phyloP scores from a whole-genome alignment of 2,797 vertebrate species.

The Emydoidea blandingii region DNA sequence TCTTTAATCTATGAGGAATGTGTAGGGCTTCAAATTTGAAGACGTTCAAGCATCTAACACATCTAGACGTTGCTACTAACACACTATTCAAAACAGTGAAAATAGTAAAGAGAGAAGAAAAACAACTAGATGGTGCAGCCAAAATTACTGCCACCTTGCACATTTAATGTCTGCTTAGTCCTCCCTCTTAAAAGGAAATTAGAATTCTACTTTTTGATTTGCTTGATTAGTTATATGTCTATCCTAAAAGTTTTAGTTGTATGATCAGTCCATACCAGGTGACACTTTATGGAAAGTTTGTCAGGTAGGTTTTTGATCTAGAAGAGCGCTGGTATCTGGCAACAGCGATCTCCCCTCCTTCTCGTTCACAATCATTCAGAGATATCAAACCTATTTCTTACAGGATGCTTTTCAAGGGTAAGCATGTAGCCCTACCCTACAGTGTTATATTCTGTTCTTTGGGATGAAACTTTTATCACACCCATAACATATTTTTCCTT shows the following conservation, averaged over 20 bases:
- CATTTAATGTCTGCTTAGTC: not conserved
- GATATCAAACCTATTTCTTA: not conserved
- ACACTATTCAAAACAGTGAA: not conserved
- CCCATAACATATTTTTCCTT: conserved; percentile 17
- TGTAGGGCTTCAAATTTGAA: too few species aligned
- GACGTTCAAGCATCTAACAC: too few species aligned
- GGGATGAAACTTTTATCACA: conserved; percentile 6
- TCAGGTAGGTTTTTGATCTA: conserved; percentile 30
- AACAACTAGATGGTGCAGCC: not conserved
- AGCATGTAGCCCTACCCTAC: not conserved
- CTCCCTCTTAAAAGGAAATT: conserved; percentile 15
- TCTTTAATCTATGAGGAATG: too few species aligned
- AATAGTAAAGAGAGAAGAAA: not conserved
- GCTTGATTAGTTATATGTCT: not conserved
- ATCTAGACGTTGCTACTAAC: too few species aligned
- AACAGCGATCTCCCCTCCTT: not conserved
- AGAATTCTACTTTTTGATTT: not conserved
- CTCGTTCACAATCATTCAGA: not conserved
- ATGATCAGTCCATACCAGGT: conserved; percentile 50
- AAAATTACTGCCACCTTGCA: rapidly evolving
- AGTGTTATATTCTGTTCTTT: not conserved
- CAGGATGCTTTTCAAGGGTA: not conserved
- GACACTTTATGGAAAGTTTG: conserved; percentile 28
- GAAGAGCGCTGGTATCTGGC: conserved; percentile 2
- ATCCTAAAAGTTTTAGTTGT: conserved; percentile 4